Evolutionary conservation across 2,888 invertebrate genomes (phyloP).

Genomic region (Plagodis pulveraria): DNA sequence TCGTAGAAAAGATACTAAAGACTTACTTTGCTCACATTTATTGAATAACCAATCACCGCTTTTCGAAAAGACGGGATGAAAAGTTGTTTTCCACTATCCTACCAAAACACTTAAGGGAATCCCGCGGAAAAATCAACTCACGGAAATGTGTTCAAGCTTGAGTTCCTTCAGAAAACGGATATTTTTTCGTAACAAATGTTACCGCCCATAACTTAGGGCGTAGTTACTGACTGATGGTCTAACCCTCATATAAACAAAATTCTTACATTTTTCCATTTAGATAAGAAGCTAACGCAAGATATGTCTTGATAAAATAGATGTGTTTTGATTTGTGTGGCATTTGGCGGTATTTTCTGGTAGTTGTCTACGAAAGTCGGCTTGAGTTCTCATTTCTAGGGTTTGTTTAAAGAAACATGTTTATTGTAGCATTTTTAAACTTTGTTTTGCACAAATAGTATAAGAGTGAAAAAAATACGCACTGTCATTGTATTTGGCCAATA

Average conservation of each 20-base stretch:
- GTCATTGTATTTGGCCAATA: no score
- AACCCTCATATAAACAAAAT: constrained; percentile 30
- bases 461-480: no score
- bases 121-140: constrained; percentile 31
- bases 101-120: constrained; percentile 23
- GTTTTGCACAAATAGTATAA: no score
- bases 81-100: constrained; percentile 17
- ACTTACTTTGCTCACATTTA: no score
- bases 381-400: no score
- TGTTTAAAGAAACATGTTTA: no score
- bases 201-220: constrained; percentile 24
- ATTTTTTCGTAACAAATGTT: constrained; percentile 25
- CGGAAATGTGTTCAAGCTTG: constrained; percentile 27
- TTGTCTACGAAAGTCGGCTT: background rate
- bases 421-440: no score
- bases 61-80: no score
- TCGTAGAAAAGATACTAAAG: no score
- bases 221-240: constrained; percentile 28
- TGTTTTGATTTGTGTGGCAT: background rate
- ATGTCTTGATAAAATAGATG: background rate
- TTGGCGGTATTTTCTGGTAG: background rate
- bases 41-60: no score
- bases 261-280: constrained; percentile 14
- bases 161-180: constrained; percentile 18
- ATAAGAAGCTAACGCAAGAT: constrained; percentile 1